These are phyloP conservation scores for Panulirus ornatus DNA, from an alignment of 1,140 invertebrate species.

Conservation along the genomic window DNA sequence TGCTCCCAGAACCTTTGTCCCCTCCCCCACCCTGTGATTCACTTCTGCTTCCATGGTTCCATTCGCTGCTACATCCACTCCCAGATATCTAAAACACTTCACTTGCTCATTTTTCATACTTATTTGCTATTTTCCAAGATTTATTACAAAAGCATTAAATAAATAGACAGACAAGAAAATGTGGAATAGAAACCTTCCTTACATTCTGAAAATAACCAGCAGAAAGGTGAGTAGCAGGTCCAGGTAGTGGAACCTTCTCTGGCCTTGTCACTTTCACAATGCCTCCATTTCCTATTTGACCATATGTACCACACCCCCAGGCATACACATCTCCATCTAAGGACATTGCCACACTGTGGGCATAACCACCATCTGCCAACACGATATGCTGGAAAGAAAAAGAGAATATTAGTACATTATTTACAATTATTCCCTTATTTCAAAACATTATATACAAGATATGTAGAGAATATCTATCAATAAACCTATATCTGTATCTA, in stretches of 20 bases:
- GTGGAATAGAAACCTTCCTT: too few species aligned
- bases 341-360: slow-evolving; percentile 85
- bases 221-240: slow-evolving; percentile 83
- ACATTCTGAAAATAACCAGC: slow-evolving; percentile 91
- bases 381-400: slow-evolving; percentile 51
- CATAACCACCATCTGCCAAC: slow-evolving; percentile 82
- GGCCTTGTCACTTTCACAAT: slow-evolving; percentile 83
- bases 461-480: neutral
- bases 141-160: too few species aligned
- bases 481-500: too few species aligned
- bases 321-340: slow-evolving; percentile 85
- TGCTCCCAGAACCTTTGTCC: too few species aligned
- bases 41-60: too few species aligned
- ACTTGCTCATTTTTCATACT: too few species aligned
- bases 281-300: slow-evolving; percentile 85
- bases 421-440: neutral
- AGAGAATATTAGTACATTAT: neutral
- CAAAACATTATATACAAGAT: neutral
- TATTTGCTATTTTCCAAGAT: too few species aligned
- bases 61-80: too few species aligned
- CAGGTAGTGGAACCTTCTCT: slow-evolving; percentile 81
- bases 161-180: too few species aligned
- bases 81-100: too few species aligned
- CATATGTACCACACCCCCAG: slow-evolving; percentile 87
- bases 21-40: too few species aligned